Percentiles rank a stretch among this genome's conserved stretches.
Evolutionary conservation across 2,113 vertebrate genomes (phyloP).

Genomic region (Cricetomys ansorgei): DNA sequence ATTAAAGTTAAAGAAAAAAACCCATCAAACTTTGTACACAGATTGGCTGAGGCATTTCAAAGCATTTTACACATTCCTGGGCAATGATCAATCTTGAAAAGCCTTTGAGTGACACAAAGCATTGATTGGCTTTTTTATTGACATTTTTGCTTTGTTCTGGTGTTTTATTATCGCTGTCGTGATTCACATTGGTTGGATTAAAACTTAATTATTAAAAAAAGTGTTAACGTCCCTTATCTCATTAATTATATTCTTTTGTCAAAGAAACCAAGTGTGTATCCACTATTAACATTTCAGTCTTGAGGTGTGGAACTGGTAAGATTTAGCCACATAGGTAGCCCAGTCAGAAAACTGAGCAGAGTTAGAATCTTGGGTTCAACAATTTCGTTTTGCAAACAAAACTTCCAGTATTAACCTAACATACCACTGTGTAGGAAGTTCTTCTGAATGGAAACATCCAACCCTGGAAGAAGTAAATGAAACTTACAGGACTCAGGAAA

Average conservation of each 20-base stretch:
- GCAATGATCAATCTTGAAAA: background rate
- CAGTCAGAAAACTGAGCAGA: background rate
- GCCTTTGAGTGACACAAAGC: background rate
- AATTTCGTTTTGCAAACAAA: background rate
- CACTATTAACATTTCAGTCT: background rate
- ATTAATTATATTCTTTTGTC: constrained; percentile 1
- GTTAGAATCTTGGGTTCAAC: background rate
- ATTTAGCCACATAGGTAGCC: accelerated
- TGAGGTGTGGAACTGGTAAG: background rate
- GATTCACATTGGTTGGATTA: background rate
- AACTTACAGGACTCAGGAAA: background rate
- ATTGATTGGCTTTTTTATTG: background rate
- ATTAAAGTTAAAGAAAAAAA: background rate
- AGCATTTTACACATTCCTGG: constrained; percentile 24
- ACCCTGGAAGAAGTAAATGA: background rate
- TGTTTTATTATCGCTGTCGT: background rate
- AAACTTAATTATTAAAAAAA: background rate
- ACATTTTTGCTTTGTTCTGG: background rate
- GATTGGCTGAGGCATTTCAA: background rate
- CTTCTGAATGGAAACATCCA: background rate
- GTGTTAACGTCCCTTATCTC: background rate
- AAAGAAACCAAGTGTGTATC: background rate
- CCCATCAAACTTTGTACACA: background rate
- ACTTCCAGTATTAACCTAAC: no score
- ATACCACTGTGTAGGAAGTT: background rate